A percentile compares a stretch with the other conserved stretches of the same genome.
These are phyloP conservation scores for Oscheius sp. DNA, from an alignment of 2,888 invertebrate genomes.

Conservation along the genomic window DNA sequence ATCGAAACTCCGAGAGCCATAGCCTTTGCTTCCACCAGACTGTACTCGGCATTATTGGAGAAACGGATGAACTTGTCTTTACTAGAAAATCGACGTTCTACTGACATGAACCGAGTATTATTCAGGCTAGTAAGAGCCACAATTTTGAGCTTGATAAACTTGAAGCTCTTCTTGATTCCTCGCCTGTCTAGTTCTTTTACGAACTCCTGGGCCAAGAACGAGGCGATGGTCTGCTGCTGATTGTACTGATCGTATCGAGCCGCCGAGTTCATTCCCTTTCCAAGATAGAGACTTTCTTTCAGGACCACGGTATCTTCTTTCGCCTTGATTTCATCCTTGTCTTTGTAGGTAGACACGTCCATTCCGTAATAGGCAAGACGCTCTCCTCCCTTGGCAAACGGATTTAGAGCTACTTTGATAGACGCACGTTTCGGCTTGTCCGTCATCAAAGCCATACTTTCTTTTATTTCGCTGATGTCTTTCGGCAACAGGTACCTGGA, in stretches of 20 bases:
- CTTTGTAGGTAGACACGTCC: slow-evolving; percentile 13
- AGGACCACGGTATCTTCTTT: slow-evolving; percentile 11
- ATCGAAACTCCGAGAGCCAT: slow-evolving; percentile 17
- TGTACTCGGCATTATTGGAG: slow-evolving; percentile 36
- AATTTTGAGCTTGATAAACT: neutral
- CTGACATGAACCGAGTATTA: slow-evolving; percentile 34
- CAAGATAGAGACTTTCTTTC: slow-evolving; percentile 4
- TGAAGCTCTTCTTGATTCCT: neutral
- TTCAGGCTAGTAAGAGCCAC: neutral
- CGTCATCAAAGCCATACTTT: neutral
- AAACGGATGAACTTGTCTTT: slow-evolving; percentile 34
- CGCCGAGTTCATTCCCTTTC: slow-evolving; percentile 31
- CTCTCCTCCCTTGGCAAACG: slow-evolving; percentile 27
- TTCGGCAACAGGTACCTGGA: neutral
- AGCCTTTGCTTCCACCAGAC: slow-evolving; percentile 32
- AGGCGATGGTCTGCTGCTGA: slow-evolving; percentile 36
- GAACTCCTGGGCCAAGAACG: slow-evolving; percentile 33
- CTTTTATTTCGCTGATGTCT: neutral
- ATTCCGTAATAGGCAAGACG: slow-evolving; percentile 30
- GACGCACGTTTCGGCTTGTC: neutral
- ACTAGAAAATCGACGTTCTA: slow-evolving; percentile 21
- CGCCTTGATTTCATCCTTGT: neutral
- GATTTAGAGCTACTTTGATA: slow-evolving; percentile 1
- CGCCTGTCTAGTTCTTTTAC: neutral
- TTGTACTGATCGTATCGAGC: slow-evolving; percentile 29